phyloP scores from a whole-genome alignment of 2,113 vertebrate species.

The Lonchura striata region DNA sequence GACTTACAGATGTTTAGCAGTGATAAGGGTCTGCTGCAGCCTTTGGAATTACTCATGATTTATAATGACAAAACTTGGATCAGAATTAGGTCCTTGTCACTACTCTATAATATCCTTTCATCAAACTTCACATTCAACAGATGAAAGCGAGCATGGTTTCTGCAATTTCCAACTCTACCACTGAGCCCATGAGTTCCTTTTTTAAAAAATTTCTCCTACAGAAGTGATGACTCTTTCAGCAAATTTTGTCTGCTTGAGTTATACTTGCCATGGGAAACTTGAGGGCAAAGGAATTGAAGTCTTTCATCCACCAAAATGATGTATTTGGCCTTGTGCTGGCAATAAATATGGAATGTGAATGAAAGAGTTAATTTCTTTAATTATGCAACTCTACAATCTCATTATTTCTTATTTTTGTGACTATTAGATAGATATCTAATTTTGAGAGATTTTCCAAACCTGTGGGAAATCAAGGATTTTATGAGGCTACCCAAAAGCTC shows the following conservation, averaged over 20 bases:
- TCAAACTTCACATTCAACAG: slow-evolving; percentile 45
- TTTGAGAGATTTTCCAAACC: not conserved
- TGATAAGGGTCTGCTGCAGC: slow-evolving; percentile 24
- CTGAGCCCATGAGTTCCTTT: not conserved
- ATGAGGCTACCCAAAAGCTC: not conserved
- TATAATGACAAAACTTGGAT: slow-evolving; percentile 41
- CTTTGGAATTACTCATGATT: slow-evolving; percentile 53
- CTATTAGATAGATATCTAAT: not conserved
- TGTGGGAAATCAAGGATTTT: not conserved
- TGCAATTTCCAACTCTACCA: not conserved
- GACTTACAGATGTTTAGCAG: slow-evolving; percentile 59
- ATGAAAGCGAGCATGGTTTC: not conserved
- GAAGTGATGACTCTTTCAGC: not conserved
- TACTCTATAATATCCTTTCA: slow-evolving; percentile 22
- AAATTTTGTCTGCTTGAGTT: not conserved
- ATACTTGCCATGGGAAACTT: not conserved
- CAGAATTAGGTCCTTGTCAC: slow-evolving; percentile 53
- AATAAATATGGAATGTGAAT: not conserved
- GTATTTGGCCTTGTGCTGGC: not conserved
- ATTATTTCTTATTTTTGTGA: not conserved
- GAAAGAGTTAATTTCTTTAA: not conserved
- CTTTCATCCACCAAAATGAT: not conserved
- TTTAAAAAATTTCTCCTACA: not conserved
- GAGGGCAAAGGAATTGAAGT: not conserved
- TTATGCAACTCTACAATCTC: not conserved